Conservation (phyloP, 92 coral and sea anemone species). For the Ricordea florida region DNA sequence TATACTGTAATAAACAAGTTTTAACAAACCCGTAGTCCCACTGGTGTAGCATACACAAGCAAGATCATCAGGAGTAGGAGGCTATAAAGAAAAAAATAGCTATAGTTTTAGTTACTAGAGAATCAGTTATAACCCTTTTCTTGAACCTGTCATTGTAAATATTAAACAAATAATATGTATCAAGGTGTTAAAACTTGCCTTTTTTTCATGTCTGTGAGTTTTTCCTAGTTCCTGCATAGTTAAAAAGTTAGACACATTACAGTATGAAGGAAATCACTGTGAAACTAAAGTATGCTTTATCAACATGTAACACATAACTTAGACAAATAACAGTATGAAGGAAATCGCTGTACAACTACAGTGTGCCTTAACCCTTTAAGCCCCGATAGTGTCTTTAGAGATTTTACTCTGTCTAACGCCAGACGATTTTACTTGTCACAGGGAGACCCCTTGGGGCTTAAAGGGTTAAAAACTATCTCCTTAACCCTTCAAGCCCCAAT, state of each 20-base stretch:
- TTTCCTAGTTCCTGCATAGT: constrained; percentile 79
- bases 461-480: too few species aligned
- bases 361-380: too few species aligned
- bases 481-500: too few species aligned
- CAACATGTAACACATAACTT: too few species aligned
- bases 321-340: not conserved
- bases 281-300: too few species aligned
- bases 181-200: constrained; percentile 68
- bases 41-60: constrained; percentile 96
- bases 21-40: constrained; percentile 87
- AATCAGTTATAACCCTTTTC: too few species aligned
- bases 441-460: too few species aligned
- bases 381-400: too few species aligned
- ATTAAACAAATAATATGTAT: not conserved
- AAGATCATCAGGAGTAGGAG: constrained; percentile 75
- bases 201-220: constrained; percentile 69
- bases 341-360: too few species aligned
- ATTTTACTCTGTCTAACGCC: too few species aligned
- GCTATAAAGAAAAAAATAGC: constrained; percentile 25
- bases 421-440: too few species aligned
- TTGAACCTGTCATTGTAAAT: not conserved
- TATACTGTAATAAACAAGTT: not conserved
- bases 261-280: not conserved
- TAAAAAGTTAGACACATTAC: not conserved
- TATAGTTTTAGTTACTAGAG: not conserved